Evolutionary conservation across 1,140 invertebrate species (phyloP).

Genomic region (Brevipalpus yothersi): DNA sequence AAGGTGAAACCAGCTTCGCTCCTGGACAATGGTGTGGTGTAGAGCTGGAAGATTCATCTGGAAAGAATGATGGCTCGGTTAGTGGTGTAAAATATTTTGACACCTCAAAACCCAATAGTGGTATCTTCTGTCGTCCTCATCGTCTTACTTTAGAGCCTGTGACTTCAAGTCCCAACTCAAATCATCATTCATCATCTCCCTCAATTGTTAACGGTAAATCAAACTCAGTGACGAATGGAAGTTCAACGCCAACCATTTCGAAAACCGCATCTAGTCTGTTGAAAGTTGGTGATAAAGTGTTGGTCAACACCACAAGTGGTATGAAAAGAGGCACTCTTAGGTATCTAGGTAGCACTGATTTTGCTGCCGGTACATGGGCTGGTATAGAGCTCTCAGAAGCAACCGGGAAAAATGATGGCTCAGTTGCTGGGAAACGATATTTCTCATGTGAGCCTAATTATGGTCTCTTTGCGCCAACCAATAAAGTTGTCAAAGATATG

Average conservation of each 20-base stretch:
- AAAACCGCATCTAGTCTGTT: conserved; percentile 17
- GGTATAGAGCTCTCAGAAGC: conserved; percentile 83
- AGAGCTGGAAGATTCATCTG: conserved; percentile 66
- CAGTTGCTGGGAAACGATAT: conserved; percentile 65
- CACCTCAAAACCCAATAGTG: conserved; percentile 61
- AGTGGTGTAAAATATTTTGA: conserved; percentile 71
- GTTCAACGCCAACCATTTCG: neutral
- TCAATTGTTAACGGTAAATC: neutral
- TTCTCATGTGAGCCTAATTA: conserved; percentile 70
- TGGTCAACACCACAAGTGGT: conserved; percentile 57
- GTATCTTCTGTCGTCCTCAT: conserved; percentile 42
- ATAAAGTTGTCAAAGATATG: conserved; percentile 38
- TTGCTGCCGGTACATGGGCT: conserved; percentile 74
- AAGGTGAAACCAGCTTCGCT: conserved; percentile 57
- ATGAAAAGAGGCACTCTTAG: conserved; percentile 64
- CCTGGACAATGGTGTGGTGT: conserved; percentile 67
- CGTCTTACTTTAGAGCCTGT: conserved; percentile 56
- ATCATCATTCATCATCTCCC: neutral
- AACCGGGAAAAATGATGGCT: conserved; percentile 74
- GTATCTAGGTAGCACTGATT: conserved; percentile 60
- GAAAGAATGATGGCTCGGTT: conserved; percentile 71
- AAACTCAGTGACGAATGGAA: neutral
- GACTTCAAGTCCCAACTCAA: conserved; percentile 29
- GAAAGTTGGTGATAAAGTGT: conserved; percentile 64
- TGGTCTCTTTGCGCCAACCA: conserved; percentile 70